Evolutionary conservation across 1,140 invertebrate genomes (phyloP).

Genomic region (Cepaea nemoralis): DNA sequence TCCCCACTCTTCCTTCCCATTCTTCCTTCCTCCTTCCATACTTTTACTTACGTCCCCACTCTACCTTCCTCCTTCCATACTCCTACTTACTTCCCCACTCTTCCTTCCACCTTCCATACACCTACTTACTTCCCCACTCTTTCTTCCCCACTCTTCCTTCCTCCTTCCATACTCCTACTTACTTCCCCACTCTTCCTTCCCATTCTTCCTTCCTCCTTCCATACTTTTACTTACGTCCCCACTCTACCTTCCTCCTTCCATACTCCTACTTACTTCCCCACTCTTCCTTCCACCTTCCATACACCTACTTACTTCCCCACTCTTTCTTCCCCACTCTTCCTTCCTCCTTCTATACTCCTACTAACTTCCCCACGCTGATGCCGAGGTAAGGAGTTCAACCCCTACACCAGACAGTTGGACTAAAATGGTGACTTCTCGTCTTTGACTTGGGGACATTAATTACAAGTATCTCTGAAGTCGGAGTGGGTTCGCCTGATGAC

Average conservation of each 20-base stretch:
- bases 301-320: background rate
- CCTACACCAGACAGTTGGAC: too few species aligned
- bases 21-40: background rate
- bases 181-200: slow-evolving; percentile 1
- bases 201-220: slow-evolving; percentile 6
- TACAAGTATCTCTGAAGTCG: too few species aligned
- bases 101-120: too few species aligned
- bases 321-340: too few species aligned
- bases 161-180: background rate
- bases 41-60: background rate
- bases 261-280: background rate
- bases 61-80: background rate
- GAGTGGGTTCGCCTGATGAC: too few species aligned
- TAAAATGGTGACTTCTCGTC: too few species aligned
- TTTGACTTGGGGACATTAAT: too few species aligned
- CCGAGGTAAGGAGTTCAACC: too few species aligned
- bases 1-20: too few species aligned
- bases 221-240: too few species aligned
- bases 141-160: background rate
- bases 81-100: background rate
- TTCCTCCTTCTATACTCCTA: background rate
- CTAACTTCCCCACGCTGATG: too few species aligned
- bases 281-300: background rate
- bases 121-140: background rate
- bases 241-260: background rate